Base-by-base conservation (phyloP, 2,888 invertebrate species). In the Chalcis sispes region DNA sequence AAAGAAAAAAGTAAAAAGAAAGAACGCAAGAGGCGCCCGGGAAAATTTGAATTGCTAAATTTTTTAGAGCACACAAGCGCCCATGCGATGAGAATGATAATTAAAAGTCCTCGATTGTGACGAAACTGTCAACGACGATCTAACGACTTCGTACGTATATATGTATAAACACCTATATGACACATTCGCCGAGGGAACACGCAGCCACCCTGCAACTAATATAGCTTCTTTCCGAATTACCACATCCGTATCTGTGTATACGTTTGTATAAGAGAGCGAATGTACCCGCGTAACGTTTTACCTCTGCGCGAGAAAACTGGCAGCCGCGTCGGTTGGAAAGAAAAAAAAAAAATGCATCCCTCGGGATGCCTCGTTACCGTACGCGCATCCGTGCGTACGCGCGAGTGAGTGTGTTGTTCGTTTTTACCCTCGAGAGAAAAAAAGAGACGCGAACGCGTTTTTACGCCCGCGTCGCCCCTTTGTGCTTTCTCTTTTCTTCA, bases 101-200 rank as follows among this genome's bases (percentile, higher is more conserved):
- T 72, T 72, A 64, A 66, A 72, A 72, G 50, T 65, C 72, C 71
- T 72, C 72, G 58, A 72, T 65, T 58, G 56, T 50, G 36, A 65
- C 65, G 40, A 13, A 48, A 64, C 56, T 56, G 56, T 64, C 20
- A 27, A 64, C 29, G 36, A 72, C 64, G 40, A 56, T 29, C 18
- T 59, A 50, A 32, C 52, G 23, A 4, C 52, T n/a, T 29, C 27
- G 20, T n/a, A n/a, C n/a, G n/a, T n/a, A n/a, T n/a, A n/a, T n/a
- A n/a, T n/a, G n/a, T n/a, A n/a, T n/a, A n/a, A n/a, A n/a, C n/a
- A n/a, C n/a, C n/a, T n/a, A n/a, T n/a, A n/a, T n/a, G n/a, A n/a
- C n/a, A n/a, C n/a, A n/a, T n/a, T n/a, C 8, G 20, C 25, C 59
- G 20, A 56, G 56, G 25, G 8, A 64, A 50, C 18, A 13, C 25